phyloP scores from a whole-genome alignment of 2,888 invertebrate genomes.

The Tolmerus cingulatus region DNA sequence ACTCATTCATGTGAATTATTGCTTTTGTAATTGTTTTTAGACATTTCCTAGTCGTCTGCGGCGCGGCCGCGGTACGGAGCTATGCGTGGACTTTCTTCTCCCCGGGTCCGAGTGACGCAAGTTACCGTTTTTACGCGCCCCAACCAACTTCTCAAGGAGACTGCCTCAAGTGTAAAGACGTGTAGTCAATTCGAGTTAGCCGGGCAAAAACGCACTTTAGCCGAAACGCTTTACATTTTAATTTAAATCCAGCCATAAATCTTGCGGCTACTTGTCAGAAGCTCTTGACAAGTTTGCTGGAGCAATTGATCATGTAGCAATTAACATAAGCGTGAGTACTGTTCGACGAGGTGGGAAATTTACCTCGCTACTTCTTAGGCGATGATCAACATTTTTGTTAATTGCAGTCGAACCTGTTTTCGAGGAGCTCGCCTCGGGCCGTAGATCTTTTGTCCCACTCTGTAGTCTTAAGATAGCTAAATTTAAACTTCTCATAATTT shows the following conservation, averaged over 20 bases:
- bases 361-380: conserved; percentile 4
- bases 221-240: conserved; percentile 30
- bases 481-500: too few species aligned
- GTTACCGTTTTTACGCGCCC: neutral
- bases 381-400: neutral
- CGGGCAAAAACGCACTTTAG: neutral
- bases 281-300: conserved; percentile 27
- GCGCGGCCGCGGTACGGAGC: neutral
- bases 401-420: neutral
- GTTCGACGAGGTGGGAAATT: neutral
- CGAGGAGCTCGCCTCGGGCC: neutral
- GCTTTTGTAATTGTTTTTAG: conserved; percentile 41
- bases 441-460: neutral
- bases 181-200: neutral
- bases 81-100: neutral
- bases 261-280: conserved; percentile 36
- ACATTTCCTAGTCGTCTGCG: conserved; percentile 19
- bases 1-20: conserved; percentile 44
- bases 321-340: conserved; percentile 37
- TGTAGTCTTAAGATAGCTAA: neutral
- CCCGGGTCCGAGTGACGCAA: conserved; percentile 1
- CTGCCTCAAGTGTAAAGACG: neutral
- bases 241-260: conserved; percentile 31
- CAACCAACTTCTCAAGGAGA: neutral
- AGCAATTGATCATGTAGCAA: conserved; percentile 35